Evolutionary conservation across 1,140 invertebrate species (phyloP), one percentile per base, ranked within the genome.

Genomic region (Calephelis virginiensis): DNA sequence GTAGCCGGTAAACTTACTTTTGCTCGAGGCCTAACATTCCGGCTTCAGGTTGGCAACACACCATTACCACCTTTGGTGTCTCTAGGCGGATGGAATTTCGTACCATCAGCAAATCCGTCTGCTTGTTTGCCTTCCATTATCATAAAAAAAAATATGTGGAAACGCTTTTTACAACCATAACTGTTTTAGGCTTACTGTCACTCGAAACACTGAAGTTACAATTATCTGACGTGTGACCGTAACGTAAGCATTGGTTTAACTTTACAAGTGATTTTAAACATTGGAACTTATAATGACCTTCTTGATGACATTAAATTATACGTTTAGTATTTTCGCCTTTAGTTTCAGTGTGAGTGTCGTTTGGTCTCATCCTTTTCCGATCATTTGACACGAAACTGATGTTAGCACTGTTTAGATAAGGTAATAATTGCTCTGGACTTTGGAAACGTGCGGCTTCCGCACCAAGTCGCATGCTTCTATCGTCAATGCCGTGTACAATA

Each of bases 401-500:
- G 12, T 63, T 63, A 9, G 17, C 46, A n/a, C 62, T 63, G 9
- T 48, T 64, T 50, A 64, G 49, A 64, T 50, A 64, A n/a, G 47
- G 37, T 64, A 64, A 53, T 6, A 50, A 64, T 40, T 63, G 43
- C 6, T 63, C 47, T 13, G 63, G 47, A 28, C 49, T 49, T 38
- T 46, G 43, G 9, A 50, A 64, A 12, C 49, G 28, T 28, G 63
- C 63, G 1, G 48, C 63, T 53, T 64, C 63, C 11, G 48, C 63
- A 43, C 63, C 28, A 5, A 48, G 28, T 9, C 48, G 47, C 8
- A 64, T 13, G 13, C 46, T 49, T 10, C 66, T 67, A 50, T 67
- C 65, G 49, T 67, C 65, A 13, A 67, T 50, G 11, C 60, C 60
- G 9, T 50, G 50, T 14, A 67, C 40, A 13, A 67, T 62, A 17